Percentiles rank a stretch among this genome's conserved stretches.
Evolutionary conservation across 2,113 vertebrate species (phyloP).

Genomic region (Pseudorectes ferrugineus): DNA sequence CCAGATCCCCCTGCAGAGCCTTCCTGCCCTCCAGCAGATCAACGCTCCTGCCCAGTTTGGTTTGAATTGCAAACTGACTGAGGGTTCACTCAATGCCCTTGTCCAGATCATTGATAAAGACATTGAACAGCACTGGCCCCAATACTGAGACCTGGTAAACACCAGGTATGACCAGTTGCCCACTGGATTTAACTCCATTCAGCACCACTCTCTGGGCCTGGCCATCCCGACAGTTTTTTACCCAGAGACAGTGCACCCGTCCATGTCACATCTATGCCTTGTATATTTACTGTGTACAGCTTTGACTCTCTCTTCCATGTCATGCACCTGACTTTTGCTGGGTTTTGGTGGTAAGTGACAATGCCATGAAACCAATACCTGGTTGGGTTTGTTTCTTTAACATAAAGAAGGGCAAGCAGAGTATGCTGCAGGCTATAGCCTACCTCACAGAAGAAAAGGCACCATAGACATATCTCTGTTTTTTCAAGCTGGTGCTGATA

Average conservation of each 20-base stretch:
- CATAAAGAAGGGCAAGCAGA: neutral
- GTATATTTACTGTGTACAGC: neutral
- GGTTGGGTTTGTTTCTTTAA: fast-evolving
- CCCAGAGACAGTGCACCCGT: no score
- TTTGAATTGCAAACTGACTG: neutral
- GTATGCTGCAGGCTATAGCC: neutral
- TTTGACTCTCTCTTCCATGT: neutral
- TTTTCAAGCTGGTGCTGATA: neutral
- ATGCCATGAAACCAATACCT: neutral
- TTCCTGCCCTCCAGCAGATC: neutral
- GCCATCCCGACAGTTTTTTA: neutral
- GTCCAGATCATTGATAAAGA: neutral
- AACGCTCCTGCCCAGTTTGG: neutral
- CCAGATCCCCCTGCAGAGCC: neutral
- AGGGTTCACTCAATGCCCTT: neutral
- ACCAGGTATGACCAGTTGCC: neutral
- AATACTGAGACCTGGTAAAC: neutral
- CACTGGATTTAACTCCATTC: neutral
- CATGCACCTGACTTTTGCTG: neutral
- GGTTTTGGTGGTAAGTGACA: neutral
- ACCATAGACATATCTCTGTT: neutral
- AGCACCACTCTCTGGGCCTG: neutral
- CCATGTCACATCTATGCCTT: no score
- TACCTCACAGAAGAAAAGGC: neutral
- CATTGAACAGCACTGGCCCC: neutral